These are phyloP conservation scores for Brachypalpus laphriformis DNA, from an alignment of 2,888 invertebrate genomes.

Conservation along the genomic window DNA sequence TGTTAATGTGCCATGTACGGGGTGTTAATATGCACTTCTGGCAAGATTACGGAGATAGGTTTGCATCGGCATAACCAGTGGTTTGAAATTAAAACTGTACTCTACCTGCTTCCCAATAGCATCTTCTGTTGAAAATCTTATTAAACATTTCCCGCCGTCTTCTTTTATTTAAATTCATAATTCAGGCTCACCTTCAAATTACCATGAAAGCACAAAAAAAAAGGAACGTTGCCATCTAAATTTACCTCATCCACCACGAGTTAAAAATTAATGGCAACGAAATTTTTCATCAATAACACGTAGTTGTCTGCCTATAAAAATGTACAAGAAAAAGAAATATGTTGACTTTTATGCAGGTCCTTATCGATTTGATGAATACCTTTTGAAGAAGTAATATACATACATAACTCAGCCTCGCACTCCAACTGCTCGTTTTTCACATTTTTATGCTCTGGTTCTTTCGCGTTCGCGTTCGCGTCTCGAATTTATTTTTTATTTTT, in stretches of 20 bases:
- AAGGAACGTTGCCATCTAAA: neutral
- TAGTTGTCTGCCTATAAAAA: conserved; percentile 5
- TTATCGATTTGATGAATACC: conserved; percentile 70
- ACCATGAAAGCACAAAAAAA: neutral
- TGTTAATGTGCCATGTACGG: too few relatives aligned
- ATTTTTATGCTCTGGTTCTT: conserved; percentile 59
- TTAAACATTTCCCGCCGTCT: too few relatives aligned
- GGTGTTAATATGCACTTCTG: too few relatives aligned
- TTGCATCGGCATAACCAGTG: too few relatives aligned
- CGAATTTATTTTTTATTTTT: neutral
- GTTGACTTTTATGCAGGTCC: conserved; percentile 2
- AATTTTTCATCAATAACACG: conserved; percentile 12
- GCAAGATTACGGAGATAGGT: too few relatives aligned
- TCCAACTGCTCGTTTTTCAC: conserved; percentile 61
- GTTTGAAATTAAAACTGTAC: too few relatives aligned
- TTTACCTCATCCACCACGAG: neutral
- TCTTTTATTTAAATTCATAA: neutral
- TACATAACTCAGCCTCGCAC: conserved; percentile 41
- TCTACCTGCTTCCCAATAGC: too few relatives aligned
- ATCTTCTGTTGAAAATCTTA: too few relatives aligned
- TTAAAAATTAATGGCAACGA: conserved; percentile 22
- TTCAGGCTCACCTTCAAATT: neutral
- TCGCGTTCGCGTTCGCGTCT: too few relatives aligned
- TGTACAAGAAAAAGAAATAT: neutral
- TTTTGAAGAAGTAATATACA: conserved; percentile 56